Conservation (phyloP, 2,888 invertebrate species). For the Mayetiola destructor region DNA sequence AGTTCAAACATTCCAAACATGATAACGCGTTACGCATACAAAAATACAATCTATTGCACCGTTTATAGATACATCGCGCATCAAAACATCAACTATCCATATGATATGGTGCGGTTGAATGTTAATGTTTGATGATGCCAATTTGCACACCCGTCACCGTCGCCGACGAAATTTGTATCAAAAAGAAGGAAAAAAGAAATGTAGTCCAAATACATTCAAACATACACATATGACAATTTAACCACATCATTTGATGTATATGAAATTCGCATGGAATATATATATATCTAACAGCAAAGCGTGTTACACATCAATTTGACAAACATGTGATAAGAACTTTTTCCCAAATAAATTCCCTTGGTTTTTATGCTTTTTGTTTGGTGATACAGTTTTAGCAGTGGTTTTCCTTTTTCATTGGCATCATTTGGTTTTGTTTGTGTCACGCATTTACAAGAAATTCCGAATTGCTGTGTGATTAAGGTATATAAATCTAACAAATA, state of each 20-base stretch:
- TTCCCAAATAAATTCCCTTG: slow-evolving; percentile 5
- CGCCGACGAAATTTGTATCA: slow-evolving; percentile 1
- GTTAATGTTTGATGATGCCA: slow-evolving; percentile 10
- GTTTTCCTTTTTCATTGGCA: background rate
- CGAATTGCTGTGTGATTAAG: background rate
- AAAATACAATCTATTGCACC: too few relatives aligned
- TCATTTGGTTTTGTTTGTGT: background rate
- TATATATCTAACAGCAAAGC: too few relatives aligned
- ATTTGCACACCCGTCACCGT: slow-evolving; percentile 12
- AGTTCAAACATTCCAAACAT: slow-evolving; percentile 8
- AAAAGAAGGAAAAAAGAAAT: background rate
- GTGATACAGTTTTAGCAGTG: too few relatives aligned
- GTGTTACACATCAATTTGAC: slow-evolving; percentile 11
- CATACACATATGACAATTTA: background rate
- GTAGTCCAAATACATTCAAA: background rate
- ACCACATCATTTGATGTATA: background rate
- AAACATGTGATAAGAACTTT: slow-evolving; percentile 12
- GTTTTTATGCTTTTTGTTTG: too few relatives aligned
- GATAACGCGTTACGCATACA: too few relatives aligned
- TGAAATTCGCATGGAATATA: background rate
- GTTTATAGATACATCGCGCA: too few relatives aligned
- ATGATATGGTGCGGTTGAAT: slow-evolving; percentile 8
- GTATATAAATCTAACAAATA: slow-evolving; percentile 10
- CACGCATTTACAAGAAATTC: background rate
- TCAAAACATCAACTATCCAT: too few relatives aligned